phyloP scores from a whole-genome alignment of 2,888 invertebrate genomes.

The Cecidostiba fungosa region DNA sequence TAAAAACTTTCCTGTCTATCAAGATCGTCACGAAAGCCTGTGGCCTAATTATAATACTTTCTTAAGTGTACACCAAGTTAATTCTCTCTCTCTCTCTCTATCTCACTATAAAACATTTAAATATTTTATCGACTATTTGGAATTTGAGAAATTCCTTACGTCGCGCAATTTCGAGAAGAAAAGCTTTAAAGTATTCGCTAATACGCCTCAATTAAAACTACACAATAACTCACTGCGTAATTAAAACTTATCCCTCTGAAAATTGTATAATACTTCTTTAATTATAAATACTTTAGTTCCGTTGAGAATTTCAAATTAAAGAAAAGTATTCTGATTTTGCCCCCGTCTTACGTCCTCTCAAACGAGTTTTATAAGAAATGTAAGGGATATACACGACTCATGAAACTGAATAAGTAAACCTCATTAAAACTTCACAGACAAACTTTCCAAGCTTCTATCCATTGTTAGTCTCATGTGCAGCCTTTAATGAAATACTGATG shows the following conservation, averaged over 20 bases:
- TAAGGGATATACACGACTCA: not conserved
- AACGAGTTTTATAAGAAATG: not conserved
- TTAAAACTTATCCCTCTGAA: slow-evolving; percentile 26
- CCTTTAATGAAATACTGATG: not conserved
- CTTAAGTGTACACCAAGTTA: slow-evolving; percentile 19
- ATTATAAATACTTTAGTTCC: not conserved
- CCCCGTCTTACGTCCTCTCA: not conserved
- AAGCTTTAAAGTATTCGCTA: slow-evolving; percentile 22
- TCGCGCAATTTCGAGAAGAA: not conserved
- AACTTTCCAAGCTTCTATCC: not conserved
- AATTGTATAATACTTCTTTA: not conserved
- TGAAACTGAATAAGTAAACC: not conserved
- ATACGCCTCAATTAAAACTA: not conserved
- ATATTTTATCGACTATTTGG: slow-evolving; percentile 37
- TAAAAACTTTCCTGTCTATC: slow-evolving; percentile 41
- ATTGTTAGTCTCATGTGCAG: not conserved
- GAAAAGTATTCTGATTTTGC: not conserved
- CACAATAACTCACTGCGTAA: slow-evolving; percentile 11
- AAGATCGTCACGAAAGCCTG: slow-evolving; percentile 51
- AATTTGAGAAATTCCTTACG: slow-evolving; percentile 22
- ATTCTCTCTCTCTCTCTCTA: not conserved
- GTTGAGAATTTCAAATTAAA: not conserved
- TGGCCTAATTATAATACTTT: slow-evolving; percentile 45
- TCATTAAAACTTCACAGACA: not conserved
- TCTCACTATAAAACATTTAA: not conserved